Evolutionary conservation across 2,113 vertebrate genomes (phyloP).

Genomic region (Nycticorax nycticorax): DNA sequence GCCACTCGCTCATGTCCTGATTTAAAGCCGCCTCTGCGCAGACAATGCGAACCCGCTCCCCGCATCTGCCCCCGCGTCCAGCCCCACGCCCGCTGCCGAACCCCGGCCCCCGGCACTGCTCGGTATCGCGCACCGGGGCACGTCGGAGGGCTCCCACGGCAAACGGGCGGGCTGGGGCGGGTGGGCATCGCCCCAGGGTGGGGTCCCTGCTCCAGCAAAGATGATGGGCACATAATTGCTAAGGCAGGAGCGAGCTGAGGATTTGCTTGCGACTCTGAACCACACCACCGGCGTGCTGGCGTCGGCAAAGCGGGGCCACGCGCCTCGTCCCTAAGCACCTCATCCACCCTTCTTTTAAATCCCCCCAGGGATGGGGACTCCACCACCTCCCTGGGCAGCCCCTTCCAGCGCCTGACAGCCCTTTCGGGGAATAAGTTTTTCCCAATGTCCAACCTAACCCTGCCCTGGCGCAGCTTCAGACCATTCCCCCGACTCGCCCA

Average conservation of each 20-base stretch:
- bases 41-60: not conserved
- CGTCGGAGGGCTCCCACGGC: not conserved
- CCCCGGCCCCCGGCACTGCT: fast-evolving
- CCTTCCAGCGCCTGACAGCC: no score
- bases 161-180: not conserved
- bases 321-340: no score
- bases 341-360: no score
- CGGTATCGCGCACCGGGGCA: fast-evolving
- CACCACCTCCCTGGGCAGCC: no score
- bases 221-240: fast-evolving
- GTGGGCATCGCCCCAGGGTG: not conserved
- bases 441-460: no score
- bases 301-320: fast-evolving
- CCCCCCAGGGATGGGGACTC: no score
- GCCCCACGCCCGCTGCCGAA: fast-evolving
- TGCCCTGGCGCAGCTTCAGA: no score
- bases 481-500: no score
- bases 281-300: fast-evolving
- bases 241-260: not conserved
- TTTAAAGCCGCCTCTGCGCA: not conserved
- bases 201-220: fast-evolving
- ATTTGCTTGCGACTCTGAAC: not conserved
- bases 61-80: not conserved
- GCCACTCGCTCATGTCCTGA: not conserved
- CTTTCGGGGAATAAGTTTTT: no score